Conservation (phyloP, 2,888 invertebrate genomes). For the Xylota segnis region DNA sequence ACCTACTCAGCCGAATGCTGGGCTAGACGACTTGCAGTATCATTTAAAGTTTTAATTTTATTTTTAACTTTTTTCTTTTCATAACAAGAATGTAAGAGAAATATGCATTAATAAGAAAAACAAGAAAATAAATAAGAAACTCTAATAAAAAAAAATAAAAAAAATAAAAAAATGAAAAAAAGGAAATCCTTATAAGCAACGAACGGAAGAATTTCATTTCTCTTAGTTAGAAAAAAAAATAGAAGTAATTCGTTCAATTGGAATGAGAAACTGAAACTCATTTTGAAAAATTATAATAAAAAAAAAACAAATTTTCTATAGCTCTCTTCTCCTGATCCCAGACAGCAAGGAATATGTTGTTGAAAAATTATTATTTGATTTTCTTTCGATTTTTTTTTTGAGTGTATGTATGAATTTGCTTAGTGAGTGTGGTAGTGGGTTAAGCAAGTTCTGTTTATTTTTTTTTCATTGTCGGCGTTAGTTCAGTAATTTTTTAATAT, state of each 20-base stretch:
- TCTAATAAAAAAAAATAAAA: constrained; percentile 57
- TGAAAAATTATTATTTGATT: constrained; percentile 65
- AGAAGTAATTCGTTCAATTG: constrained; percentile 11
- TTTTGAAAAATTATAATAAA: constrained; percentile 55
- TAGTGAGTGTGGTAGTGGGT: constrained; percentile 28
- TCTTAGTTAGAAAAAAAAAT: constrained; percentile 15
- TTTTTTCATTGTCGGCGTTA: constrained; percentile 40
- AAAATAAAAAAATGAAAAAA: constrained; percentile 25
- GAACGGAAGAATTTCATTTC: constrained; percentile 26
- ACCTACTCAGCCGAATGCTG: constrained; percentile 18
- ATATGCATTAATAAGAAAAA: constrained; percentile 61
- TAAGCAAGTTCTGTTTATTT: constrained; percentile 49
- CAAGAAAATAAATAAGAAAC: constrained; percentile 56
- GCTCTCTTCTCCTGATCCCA: constrained; percentile 85
- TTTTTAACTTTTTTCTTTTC: constrained; percentile 18
- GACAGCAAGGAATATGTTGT: constrained; percentile 82
- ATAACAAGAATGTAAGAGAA: constrained; percentile 51
- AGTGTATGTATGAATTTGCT: constrained; percentile 52
- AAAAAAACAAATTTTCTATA: constrained; percentile 79
- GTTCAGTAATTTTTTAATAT: constrained; percentile 24
- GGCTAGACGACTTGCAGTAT: constrained; percentile 10
- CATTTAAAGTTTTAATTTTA: constrained; percentile 13
- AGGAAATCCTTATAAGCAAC: constrained; percentile 48
- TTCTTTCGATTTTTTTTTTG: constrained; percentile 28
- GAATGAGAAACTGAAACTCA: constrained; percentile 39